phyloP scores from a whole-genome alignment of 2,888 invertebrate genomes.

The Tiliacea citrago region DNA sequence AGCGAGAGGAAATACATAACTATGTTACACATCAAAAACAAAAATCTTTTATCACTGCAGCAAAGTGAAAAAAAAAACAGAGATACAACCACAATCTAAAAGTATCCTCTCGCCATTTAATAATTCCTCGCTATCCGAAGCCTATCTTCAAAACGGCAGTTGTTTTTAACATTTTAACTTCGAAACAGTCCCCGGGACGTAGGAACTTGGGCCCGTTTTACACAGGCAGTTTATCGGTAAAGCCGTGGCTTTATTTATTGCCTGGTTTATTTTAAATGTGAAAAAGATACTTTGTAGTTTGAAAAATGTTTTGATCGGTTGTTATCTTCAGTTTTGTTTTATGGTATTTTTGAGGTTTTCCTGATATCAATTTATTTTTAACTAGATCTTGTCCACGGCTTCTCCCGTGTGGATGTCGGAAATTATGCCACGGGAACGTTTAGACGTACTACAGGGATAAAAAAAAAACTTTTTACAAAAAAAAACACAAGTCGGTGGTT shows the following conservation, averaged over 20 bases:
- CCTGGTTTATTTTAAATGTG: constrained; percentile 50
- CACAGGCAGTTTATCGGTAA: constrained; percentile 54
- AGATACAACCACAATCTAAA: constrained; percentile 17
- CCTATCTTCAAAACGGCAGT: constrained; percentile 50
- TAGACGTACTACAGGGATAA: too few relatives aligned
- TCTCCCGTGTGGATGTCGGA: too few relatives aligned
- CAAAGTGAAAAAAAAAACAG: constrained; percentile 20
- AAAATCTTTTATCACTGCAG: background rate
- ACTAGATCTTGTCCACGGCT: background rate
- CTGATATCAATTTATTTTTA: background rate
- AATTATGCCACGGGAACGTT: too few relatives aligned
- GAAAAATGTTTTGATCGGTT: constrained; percentile 8
- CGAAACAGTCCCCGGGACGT: constrained; percentile 17
- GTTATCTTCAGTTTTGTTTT: constrained; percentile 40
- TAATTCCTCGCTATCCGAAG: constrained; percentile 32
- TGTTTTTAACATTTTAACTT: constrained; percentile 57
- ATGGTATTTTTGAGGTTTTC: constrained; percentile 1
- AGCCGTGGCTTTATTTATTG: constrained; percentile 51
- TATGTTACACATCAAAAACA: background rate
- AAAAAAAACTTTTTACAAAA: too few relatives aligned
- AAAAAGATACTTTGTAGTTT: constrained; percentile 20
- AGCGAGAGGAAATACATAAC: too few relatives aligned
- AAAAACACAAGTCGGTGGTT: too few relatives aligned
- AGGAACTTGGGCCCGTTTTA: constrained; percentile 38
- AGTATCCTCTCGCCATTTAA: constrained; percentile 36